Evolutionary conservation across 2,113 vertebrate genomes (phyloP), one percentile per base, ranked within the genome.

Genomic region (Edolisoma coerulescens): DNA sequence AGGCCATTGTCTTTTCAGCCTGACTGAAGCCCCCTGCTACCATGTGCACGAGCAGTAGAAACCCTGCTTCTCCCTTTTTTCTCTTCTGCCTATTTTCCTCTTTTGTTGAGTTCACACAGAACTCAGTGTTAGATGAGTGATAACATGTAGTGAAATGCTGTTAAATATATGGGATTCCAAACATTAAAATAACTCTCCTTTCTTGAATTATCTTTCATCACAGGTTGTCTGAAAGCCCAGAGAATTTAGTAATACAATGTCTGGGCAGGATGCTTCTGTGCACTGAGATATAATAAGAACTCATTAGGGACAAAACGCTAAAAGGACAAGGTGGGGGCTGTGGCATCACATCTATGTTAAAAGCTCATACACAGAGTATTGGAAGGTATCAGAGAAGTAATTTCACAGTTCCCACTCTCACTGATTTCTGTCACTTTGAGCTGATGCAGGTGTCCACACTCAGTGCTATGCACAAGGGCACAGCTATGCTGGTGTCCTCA

Each of bases 211-310:
- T 44, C 65, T 97, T 96, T 95, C 79, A 90, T 94, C 26, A 1
- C 24, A 95, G 75, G 41, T 95, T 84, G 81, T 67, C 87, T 95
- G 61, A 96, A 97, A 95, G 37, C 95, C 94, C 95, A 95, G 90
- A 88, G 93, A 91, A 93, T 95, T 97, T 97, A 97, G 91, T 64
- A 89, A 80, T 78, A 93, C 94, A 95, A 96, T 75, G 68, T 57
- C 92, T 94, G 77, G 54, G 92, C 78, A 87, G 84, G 85, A 95
- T 91, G 71, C 35, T 89, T 84, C 89, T 78, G 53, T 94, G 86
- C 32, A 54, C 35, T 90, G 84, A 92, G 57, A 82, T 88, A 80
- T 70, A 86, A 95, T 95, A 95, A 93, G 87, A 73, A 93, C 76
- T 97, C 81, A 84, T 96, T 97, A 94, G 50, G 91, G 39, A 93